Percentiles rank a stretch among this genome's conserved stretches.
Conservation (phyloP, 2,888 invertebrate genomes). For the Spodoptera littoralis region DNA sequence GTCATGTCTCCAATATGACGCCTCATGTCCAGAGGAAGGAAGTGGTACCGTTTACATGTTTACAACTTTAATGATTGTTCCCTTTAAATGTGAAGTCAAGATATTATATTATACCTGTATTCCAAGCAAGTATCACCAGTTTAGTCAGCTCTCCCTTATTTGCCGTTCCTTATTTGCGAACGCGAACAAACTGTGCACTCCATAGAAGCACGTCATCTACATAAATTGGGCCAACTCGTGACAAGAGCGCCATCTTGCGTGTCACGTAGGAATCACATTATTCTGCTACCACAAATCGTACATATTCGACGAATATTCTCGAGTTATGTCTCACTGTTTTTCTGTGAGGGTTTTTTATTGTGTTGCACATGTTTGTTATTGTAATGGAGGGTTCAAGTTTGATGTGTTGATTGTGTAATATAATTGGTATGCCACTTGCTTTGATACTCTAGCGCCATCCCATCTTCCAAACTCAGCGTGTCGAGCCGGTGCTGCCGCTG, state of each 20-base stretch:
- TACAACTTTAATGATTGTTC: no score
- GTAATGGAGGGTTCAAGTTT: slow-evolving; percentile 9
- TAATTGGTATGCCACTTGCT: no score
- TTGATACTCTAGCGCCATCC: no score
- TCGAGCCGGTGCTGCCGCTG: no score
- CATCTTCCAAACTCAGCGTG: no score
- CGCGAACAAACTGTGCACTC: slow-evolving; percentile 44
- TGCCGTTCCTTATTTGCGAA: slow-evolving; percentile 35
- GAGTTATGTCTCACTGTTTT: slow-evolving; percentile 43
- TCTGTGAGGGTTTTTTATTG: slow-evolving; percentile 25
- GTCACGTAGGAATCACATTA: slow-evolving; percentile 57
- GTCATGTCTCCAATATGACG: no score
- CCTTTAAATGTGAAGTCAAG: no score
- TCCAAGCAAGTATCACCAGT: slow-evolving; percentile 5
- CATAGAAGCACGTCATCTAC: slow-evolving; percentile 62
- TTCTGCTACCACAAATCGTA: slow-evolving; percentile 57
- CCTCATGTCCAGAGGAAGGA: no score
- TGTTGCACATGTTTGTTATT: slow-evolving; percentile 28
- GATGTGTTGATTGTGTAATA: background rate
- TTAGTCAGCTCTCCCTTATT: slow-evolving; percentile 15
- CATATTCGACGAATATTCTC: slow-evolving; percentile 49
- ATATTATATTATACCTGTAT: background rate
- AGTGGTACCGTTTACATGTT: no score
- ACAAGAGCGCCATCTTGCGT: slow-evolving; percentile 46
- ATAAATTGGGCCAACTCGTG: slow-evolving; percentile 65